These are phyloP conservation scores for Hydra vulgaris DNA, from an alignment of 30 jellyfish, hydroid and myxozoan species.

Conservation along the genomic window DNA sequence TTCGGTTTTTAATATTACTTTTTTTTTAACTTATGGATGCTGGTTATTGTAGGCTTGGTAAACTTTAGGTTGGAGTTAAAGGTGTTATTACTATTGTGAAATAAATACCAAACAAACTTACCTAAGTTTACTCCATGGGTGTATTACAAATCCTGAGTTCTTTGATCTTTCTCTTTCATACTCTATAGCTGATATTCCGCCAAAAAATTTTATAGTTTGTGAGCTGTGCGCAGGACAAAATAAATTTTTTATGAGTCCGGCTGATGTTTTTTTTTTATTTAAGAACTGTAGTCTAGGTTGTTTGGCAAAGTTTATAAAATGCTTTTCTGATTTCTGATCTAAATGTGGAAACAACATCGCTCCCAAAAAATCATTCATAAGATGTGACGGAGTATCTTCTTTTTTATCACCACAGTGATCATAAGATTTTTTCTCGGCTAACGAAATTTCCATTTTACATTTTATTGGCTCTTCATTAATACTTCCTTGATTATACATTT, in stretches of 20 bases:
- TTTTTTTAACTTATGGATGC: no score
- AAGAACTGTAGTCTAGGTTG: background rate
- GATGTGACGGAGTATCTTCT: background rate
- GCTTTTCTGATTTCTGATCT: background rate
- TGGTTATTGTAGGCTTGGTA: no score
- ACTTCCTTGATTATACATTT: no score
- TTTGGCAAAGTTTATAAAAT: background rate
- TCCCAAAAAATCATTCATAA: background rate
- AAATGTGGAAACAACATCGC: slow-evolving; percentile 6
- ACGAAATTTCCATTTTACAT: no score
- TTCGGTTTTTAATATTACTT: no score
- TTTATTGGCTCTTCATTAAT: no score
- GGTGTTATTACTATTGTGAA: no score
- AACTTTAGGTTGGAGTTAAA: no score
- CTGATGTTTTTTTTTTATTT: background rate
- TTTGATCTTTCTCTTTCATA: slow-evolving; percentile 16
- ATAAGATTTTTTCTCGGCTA: no score
- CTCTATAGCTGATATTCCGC: slow-evolving; percentile 19
- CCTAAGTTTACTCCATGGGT: slow-evolving; percentile 32
- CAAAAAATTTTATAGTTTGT: slow-evolving; percentile 14
- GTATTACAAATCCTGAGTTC: slow-evolving; percentile 21
- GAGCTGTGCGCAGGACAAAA: slow-evolving; percentile 21
- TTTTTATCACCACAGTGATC: background rate
- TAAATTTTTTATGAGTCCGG: background rate
- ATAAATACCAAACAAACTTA: no score